Base-by-base conservation (phyloP, 2,113 vertebrate genomes). In the Lethenteron camtschaticum region DNA sequence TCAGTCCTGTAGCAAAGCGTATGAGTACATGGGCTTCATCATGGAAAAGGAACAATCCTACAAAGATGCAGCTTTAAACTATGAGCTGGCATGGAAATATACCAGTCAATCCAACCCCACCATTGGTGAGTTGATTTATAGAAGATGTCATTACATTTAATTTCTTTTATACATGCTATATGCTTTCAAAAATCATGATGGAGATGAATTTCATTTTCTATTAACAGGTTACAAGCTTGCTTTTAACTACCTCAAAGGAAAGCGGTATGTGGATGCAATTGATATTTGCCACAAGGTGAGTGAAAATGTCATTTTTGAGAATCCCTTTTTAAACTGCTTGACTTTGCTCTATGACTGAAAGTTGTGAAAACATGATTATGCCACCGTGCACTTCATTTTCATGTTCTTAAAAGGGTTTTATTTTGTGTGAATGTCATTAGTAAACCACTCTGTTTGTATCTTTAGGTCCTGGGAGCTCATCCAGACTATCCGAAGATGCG, bases 1-100 rank as follows among this genome's bases (percentile, higher is more conserved):
- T 73, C 59, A 96, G 94, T 95, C 94, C 5, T 92, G 90, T 79
- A 91, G 87, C 80, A 96, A 99, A 79, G 90, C 89, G 55, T 94
- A 95, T 71, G 90, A 99, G 79, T 99, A 96, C 76, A 85, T 86
- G 80, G 94, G 94, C 56, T 96, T 95, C 74, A 91, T 99, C 71
- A 92, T 95, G 90, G 94, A 99, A 77, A 99, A 96, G 73, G 94
- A 96, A 68, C 90, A 92, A 77, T 81, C 89, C 0, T 96, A 92
- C 75, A 81, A 86, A 70, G 90, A 99, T 73, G 90, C 92, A 56
- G 88, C 88, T 56, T 68, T 84, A 70, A 94, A 91, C 78, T 99
- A 96, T 8, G 90, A 96, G 80, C 81, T 92, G 83, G 94, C 94
- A 1, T 99, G 90, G 94, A 96, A 89, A 75, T 88, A 87, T 0